These are phyloP conservation scores for Piprites chloris DNA, from an alignment of 2,113 vertebrate species.

Conservation along the genomic window DNA sequence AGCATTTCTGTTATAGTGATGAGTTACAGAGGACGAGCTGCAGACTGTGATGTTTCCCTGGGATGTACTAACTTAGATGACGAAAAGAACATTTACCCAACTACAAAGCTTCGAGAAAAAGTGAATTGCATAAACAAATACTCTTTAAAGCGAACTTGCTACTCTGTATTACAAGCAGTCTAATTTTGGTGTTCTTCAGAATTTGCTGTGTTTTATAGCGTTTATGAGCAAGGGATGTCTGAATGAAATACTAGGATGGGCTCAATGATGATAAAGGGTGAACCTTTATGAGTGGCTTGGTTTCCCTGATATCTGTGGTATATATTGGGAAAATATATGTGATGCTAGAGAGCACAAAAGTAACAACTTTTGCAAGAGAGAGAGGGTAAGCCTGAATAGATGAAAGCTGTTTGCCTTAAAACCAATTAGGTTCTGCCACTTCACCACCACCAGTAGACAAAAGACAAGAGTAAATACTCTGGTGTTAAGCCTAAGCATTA, in stretches of 20 bases:
- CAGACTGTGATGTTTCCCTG: background rate
- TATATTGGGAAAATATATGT: background rate
- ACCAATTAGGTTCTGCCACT: background rate
- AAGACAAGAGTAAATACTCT: background rate
- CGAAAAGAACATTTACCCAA: constrained; percentile 16
- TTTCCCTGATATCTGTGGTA: background rate
- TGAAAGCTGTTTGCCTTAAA: background rate
- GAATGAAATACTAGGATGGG: background rate
- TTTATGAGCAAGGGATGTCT: background rate
- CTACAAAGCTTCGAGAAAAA: constrained; percentile 16
- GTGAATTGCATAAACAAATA: background rate
- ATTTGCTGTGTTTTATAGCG: background rate
- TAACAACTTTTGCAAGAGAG: background rate
- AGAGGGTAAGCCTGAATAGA: background rate
- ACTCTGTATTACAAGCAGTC: background rate
- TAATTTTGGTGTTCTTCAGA: background rate
- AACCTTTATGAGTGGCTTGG: background rate
- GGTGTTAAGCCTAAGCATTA: background rate
- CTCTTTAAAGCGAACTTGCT: constrained; percentile 13
- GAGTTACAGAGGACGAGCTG: constrained; percentile 28
- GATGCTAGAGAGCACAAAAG: background rate
- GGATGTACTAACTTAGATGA: background rate
- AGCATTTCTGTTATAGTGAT: constrained; percentile 20
- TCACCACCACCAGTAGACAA: background rate
- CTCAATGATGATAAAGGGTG: background rate